Evolutionary conservation across 2,797 vertebrate species (phyloP).

Genomic region (Remorina albescens): DNA sequence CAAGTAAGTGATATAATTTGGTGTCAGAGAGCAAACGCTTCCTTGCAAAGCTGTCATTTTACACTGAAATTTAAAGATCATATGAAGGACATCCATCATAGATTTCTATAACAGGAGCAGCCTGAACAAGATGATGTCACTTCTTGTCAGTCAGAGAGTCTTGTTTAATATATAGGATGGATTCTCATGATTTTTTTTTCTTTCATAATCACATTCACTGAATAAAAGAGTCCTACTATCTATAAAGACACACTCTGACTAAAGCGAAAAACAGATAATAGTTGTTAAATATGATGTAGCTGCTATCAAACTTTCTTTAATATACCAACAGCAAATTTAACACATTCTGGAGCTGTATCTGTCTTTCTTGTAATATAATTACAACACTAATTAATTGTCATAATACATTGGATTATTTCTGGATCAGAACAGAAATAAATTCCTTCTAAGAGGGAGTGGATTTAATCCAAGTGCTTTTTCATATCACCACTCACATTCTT

Average conservation of each 20-base stretch:
- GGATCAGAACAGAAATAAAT: background rate
- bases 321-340: background rate
- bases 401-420: background rate
- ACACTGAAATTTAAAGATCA: slow-evolving; percentile 32
- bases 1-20: slow-evolving; percentile 12
- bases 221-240: background rate
- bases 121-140: background rate
- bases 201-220: too few species aligned
- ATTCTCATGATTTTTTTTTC: background rate
- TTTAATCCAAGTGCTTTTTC: background rate
- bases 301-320: background rate
- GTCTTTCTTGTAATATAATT: background rate
- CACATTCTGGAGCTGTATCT: background rate
- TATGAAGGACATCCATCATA: background rate
- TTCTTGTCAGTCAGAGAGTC: slow-evolving; percentile 1
- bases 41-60: slow-evolving; percentile 10
- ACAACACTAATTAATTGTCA: background rate
- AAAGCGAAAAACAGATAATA: background rate
- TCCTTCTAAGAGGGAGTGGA: background rate
- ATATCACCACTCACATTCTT: too few species aligned
- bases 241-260: too few species aligned
- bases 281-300: background rate
- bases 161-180: background rate
- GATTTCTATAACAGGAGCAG: background rate
- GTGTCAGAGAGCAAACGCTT: slow-evolving; percentile 13